Evolutionary conservation across 2,888 invertebrate genomes (phyloP), one percentile per base, ranked within the genome.

Genomic region (Malacosoma neustria): DNA sequence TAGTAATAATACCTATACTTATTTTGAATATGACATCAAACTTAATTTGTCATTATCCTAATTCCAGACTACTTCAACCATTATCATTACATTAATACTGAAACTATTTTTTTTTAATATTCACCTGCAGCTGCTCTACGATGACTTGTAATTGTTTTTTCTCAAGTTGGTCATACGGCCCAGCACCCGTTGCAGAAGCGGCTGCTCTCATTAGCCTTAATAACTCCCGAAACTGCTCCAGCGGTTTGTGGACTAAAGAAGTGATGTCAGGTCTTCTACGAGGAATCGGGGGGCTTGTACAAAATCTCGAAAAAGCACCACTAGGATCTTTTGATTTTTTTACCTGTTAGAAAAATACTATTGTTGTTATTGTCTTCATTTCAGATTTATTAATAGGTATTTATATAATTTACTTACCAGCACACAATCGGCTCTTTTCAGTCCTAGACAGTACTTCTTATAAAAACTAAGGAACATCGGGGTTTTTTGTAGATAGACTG

Each of bases 341-440:
- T 7, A 90, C 88, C 89, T 89, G 49, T 5, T 33, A 31, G 36
- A 14, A 32, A 30, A 30, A 13, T 32, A 5, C 13, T 9, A 22
- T 9, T 22, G 9, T 33, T 2, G 11, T n/a, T 2, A 2, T 9
- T 14, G 29, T 29, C 34, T 15, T 1, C 15, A 11, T 11, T 15
- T 13, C 13, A 14, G 5, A 15, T 1, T 12, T 29, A 4, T 29
- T 11, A 12, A 13, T 5, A 29, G 13, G 6, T 1, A 33, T 11
- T 14, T 14, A n/a, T n/a, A 14, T 5, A n/a, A 11, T 4, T 11
- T 22, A 47, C 73, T 74, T 49, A 92, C 94, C 74, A 95, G 84
- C 35, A 95, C 91, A 66, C 94, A 95, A 61, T 95, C 95, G 34
- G 95, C 94, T 62, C 93, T 89, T 66, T 95, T 94, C 44, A 95